Conservation (phyloP, 2,888 invertebrate genomes). For the Brachyptera risi region DNA sequence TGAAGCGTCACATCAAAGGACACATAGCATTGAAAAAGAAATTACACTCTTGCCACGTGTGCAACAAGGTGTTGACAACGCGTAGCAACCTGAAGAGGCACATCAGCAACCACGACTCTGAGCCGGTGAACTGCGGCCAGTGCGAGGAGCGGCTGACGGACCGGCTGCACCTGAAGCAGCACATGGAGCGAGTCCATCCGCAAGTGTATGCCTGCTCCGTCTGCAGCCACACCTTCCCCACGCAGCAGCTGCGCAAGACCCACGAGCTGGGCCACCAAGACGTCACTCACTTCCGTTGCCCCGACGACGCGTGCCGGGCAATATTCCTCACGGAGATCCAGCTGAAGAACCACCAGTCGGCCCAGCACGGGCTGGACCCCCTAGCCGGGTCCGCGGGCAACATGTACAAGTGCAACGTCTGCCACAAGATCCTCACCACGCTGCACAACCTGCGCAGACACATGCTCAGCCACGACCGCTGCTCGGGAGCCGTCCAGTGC, state of each 20-base stretch:
- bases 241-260: slow-evolving; percentile 2
- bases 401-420: slow-evolving; percentile 30
- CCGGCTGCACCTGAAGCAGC: slow-evolving; percentile 22
- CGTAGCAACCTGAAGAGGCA: slow-evolving; percentile 30
- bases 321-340: slow-evolving; percentile 25
- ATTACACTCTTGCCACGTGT: slow-evolving; percentile 22
- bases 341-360: slow-evolving; percentile 26
- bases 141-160: slow-evolving; percentile 24
- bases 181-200: slow-evolving; percentile 23
- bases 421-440: slow-evolving; percentile 27
- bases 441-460: slow-evolving; percentile 29
- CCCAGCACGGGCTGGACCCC: slow-evolving; percentile 18
- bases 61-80: slow-evolving; percentile 27
- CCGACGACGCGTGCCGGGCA: slow-evolving; percentile 17
- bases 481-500: slow-evolving; percentile 14
- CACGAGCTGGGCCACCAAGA: slow-evolving; percentile 26
- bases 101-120: slow-evolving; percentile 27
- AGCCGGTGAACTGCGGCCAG: slow-evolving; percentile 18
- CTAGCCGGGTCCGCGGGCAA: background rate
- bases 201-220: background rate
- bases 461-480: slow-evolving; percentile 24
- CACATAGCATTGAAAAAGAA: slow-evolving; percentile 24
- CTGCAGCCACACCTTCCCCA: slow-evolving; percentile 9
- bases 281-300: background rate
- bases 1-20: slow-evolving; percentile 29